Percentiles rank a stretch among this genome's conserved stretches.
Conservation (phyloP, 1,140 invertebrate genomes). For the Fopius arisanus region DNA sequence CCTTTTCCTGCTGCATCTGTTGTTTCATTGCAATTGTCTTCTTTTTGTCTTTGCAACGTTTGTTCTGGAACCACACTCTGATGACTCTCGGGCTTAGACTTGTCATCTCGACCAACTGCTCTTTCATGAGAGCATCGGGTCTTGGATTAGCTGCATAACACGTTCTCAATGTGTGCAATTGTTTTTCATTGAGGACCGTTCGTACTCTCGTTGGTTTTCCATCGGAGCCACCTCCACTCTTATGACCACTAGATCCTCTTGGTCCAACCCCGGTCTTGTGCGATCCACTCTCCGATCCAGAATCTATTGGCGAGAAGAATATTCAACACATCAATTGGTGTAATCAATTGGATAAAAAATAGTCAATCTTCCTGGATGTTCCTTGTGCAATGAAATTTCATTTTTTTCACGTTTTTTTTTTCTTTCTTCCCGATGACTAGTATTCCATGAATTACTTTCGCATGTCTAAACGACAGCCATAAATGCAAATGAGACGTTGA, state of each 20-base stretch:
- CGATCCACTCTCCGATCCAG: slow-evolving; percentile 83
- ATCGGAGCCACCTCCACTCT: slow-evolving; percentile 74
- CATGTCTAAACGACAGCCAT: slow-evolving; percentile 24
- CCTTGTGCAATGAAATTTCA: slow-evolving; percentile 1
- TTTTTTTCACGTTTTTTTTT: neutral
- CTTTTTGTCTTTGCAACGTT: slow-evolving; percentile 99
- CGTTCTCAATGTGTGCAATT: slow-evolving; percentile 92
- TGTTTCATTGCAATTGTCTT: slow-evolving; percentile 96
- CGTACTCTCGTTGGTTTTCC: slow-evolving; percentile 97
- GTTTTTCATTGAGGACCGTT: slow-evolving; percentile 98
- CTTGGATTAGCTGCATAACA: slow-evolving; percentile 97
- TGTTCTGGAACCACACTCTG: slow-evolving; percentile 99
- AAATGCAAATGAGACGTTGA: slow-evolving; percentile 31
- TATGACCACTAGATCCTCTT: slow-evolving; percentile 63
- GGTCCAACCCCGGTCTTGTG: slow-evolving; percentile 75
- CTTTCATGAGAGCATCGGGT: slow-evolving; percentile 99
- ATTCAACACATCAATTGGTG: neutral
- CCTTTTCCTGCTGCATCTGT: slow-evolving; percentile 97
- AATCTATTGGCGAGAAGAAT: slow-evolving; percentile 69
- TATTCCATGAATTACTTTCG: slow-evolving; percentile 13
- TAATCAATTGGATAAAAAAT: no score
- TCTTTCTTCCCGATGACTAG: neutral
- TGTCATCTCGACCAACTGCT: slow-evolving; percentile 99
- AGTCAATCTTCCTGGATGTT: neutral
- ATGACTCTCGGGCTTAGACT: slow-evolving; percentile 94